Evolutionary conservation across 2,888 invertebrate genomes (phyloP).

Genomic region (Andrena hattorfiana): DNA sequence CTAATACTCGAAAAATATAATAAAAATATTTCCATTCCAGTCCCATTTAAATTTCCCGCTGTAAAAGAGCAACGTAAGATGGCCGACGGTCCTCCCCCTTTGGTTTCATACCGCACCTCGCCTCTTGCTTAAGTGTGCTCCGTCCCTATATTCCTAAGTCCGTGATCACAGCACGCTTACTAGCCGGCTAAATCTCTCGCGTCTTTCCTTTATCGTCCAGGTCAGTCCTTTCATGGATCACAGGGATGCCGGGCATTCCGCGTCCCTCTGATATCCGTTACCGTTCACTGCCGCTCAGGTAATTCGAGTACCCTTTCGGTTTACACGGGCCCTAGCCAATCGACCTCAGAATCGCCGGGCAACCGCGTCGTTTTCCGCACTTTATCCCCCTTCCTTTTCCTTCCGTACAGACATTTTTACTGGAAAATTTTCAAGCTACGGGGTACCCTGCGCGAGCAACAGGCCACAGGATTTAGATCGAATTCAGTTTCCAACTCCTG

Average conservation of each 20-base stretch:
- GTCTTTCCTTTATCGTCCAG: neutral
- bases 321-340: conserved; percentile 9
- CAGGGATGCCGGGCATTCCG: conserved; percentile 22
- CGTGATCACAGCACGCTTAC: conserved; percentile 25
- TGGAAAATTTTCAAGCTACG: too few relatives aligned
- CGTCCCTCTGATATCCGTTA: neutral
- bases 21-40: neutral
- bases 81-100: conserved; percentile 3
- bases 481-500: too few relatives aligned
- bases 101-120: conserved; percentile 1
- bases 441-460: too few relatives aligned
- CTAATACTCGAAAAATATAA: too few relatives aligned
- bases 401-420: too few relatives aligned
- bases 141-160: conserved; percentile 1
- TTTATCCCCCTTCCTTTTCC: neutral
- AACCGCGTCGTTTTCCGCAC: conserved; percentile 14
- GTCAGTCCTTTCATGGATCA: conserved; percentile 24
- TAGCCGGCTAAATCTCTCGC: neutral
- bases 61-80: conserved; percentile 4
- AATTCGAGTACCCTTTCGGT: conserved; percentile 21
- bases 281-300: conserved; percentile 1
- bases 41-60: conserved; percentile 10
- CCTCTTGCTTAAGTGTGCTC: neutral
- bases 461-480: too few relatives aligned
- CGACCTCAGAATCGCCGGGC: neutral